Base-by-base conservation (phyloP, 2,113 vertebrate genomes). In the Albula goreensis region DNA sequence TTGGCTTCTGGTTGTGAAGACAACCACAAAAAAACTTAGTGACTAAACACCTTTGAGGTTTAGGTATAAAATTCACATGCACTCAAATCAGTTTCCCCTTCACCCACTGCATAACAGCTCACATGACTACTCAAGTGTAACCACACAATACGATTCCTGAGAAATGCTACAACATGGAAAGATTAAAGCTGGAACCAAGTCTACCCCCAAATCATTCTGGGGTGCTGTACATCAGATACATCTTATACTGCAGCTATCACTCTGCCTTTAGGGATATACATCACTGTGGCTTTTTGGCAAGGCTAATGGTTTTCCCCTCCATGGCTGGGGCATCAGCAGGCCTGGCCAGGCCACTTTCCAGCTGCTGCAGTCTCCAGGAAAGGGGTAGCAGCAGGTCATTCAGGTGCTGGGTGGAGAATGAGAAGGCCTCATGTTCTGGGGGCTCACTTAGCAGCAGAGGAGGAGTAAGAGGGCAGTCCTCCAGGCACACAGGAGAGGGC, bases 381-480 rank as follows among this genome's bases (percentile, higher is more conserved):
- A 96, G 88, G 0, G 95, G 95, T 50, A 96, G 90, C 88, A 96
- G 92, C 70, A 96, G 91, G 87, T 95, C 92, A 0, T 90, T 94
- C 31, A 96, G 89, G 83, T 96, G 94, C 88, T 95, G 95, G 78
- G 93, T 94, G 89, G 94, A 95, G 89, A 95, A 95, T 57, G 93
- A 91, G 87, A 96, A 95, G 5, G 94, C 94, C 0, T 95, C 94
- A 88, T 93, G 89, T 50, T 92, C 93, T 0, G 87, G 50, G 1
- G 81, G 66, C 12, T 91, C 91, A 0, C 85, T 81, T 0, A 92
- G 86, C 6, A 48, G 13, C 19, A 41, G 56, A 0, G 91, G 91
- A 0, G 95, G 92, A 31, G 87, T 52, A 2, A 91, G 57, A 0
- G 93, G 86, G n/a, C 82, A 86, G 48, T 87, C 90, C 1, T 90